A percentile compares a stretch with the other conserved stretches of the same genome.
These are phyloP conservation scores for Hecatera dysodea DNA, from an alignment of 2,888 invertebrate genomes.

Conservation along the genomic window DNA sequence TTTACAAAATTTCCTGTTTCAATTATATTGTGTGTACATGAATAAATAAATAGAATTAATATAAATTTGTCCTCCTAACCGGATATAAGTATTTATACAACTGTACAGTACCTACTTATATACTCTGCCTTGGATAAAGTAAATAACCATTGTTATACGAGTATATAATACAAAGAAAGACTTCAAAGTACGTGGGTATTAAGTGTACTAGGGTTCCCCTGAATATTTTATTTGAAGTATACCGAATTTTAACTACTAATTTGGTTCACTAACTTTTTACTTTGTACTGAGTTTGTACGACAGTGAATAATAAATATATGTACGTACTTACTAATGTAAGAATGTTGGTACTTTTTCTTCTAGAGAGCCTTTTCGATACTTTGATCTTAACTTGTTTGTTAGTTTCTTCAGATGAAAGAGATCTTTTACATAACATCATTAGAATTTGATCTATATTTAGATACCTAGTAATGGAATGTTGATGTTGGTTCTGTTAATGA, in stretches of 20 bases:
- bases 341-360: conserved; percentile 27
- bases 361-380: conserved; percentile 38
- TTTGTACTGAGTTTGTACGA: conserved; percentile 39
- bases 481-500: conserved; percentile 5
- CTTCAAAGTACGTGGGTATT: background rate
- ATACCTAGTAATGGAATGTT: background rate
- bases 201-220: background rate
- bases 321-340: background rate
- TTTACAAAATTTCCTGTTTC: no score
- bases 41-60: no score
- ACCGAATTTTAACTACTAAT: conserved; percentile 38
- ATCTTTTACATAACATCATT: conserved; percentile 11
- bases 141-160: no score
- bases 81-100: no score
- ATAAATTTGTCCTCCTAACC: no score
- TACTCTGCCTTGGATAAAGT: no score
- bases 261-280: conserved; percentile 30
- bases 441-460: background rate
- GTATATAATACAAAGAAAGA: no score
- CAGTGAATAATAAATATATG: conserved; percentile 39
- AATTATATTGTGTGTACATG: no score
- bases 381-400: conserved; percentile 32
- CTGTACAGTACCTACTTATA: no score
- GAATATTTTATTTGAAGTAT: conserved; percentile 38
- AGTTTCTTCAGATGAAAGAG: conserved; percentile 30